Base-by-base conservation (phyloP, 30 jellyfish, hydroid and myxozoan genomes). In the Pseudorhiza aurosa region DNA sequence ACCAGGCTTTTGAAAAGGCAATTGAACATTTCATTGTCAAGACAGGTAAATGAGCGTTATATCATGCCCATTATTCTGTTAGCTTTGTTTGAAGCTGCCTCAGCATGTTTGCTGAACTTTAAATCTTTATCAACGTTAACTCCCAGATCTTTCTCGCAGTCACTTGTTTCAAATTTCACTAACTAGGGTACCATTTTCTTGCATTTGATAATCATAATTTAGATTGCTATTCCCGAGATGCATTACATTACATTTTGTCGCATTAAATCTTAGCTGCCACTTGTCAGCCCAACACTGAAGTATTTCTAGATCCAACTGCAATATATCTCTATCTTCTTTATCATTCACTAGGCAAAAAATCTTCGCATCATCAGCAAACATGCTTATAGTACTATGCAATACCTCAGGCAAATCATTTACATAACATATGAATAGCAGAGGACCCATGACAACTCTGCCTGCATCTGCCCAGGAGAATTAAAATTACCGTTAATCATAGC, bases 81-180 rank as follows among this genome's bases (percentile, higher is more conserved):
- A 29, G 51, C 73, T 70, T 26, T 70, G 46, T 70, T 47, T 70
- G 84, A 25, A 10, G 72, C 70, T 43, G 46, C 11, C 28, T 43
- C 51, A 12, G 69, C 71, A 45, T 45, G 72, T 70, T 45, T 70
- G 72, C 69, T 70, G 70, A 70, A 45, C 84, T 70, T 70, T 70
- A 27, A 70, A 44, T 70, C 84, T 35, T 51, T 70, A 27, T 70
- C 84, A 47, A 70, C 71, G 28, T 70, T 35, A 45, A 70, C 85
- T 72, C 85, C 58, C 47, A 72, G 70, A 55, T 53, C 85, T 72
- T 72, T 72, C 74, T 72, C 85, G 36, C 85, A 72, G 59, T 72
- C 70, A 35, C 85, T 72, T 49, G 74, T 50, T 72, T 72, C 74
- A 72, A 72, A 74, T 50, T 72, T 72, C 62, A 47, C 73, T n/a